phyloP scores from a whole-genome alignment of 2,797 vertebrate genomes.

The Vipera ursinii region DNA sequence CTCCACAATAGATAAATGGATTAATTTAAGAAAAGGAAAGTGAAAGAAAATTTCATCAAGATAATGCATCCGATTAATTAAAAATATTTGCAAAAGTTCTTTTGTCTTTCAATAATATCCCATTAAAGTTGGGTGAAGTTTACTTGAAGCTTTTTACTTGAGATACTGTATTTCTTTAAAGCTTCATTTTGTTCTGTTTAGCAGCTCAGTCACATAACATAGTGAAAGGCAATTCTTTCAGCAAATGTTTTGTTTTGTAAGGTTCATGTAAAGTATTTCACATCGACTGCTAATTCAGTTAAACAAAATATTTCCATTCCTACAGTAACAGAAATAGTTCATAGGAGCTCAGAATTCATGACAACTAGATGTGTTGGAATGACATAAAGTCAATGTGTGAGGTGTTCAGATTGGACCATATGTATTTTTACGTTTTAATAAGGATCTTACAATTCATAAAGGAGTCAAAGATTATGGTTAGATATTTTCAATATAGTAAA shows the following conservation, averaged over 20 bases:
- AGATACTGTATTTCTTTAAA: background rate
- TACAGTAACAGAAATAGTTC: background rate
- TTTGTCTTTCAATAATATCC: conserved; percentile 36
- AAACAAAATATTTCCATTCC: background rate
- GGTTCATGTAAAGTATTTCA: background rate
- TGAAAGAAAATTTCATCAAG: conserved; percentile 47
- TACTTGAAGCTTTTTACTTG: background rate
- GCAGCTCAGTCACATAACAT: background rate
- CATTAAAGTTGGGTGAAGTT: conserved; percentile 4
- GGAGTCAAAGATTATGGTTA: background rate
- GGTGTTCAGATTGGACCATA: background rate
- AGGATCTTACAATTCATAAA: background rate
- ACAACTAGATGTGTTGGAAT: background rate
- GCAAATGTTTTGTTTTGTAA: background rate
- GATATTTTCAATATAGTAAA: background rate
- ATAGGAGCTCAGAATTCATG: background rate
- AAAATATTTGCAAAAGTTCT: conserved; percentile 59
- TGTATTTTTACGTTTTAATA: conserved; percentile 20
- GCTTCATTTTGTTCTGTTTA: background rate
- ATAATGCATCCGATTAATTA: conserved; percentile 51
- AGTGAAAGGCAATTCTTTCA: background rate
- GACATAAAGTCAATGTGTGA: background rate
- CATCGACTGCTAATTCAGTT: background rate
- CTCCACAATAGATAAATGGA: conserved; percentile 60
- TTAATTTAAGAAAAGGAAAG: conserved; percentile 8